Base-by-base conservation (phyloP, 2,113 vertebrate genomes). In the Catagonus wagneri region DNA sequence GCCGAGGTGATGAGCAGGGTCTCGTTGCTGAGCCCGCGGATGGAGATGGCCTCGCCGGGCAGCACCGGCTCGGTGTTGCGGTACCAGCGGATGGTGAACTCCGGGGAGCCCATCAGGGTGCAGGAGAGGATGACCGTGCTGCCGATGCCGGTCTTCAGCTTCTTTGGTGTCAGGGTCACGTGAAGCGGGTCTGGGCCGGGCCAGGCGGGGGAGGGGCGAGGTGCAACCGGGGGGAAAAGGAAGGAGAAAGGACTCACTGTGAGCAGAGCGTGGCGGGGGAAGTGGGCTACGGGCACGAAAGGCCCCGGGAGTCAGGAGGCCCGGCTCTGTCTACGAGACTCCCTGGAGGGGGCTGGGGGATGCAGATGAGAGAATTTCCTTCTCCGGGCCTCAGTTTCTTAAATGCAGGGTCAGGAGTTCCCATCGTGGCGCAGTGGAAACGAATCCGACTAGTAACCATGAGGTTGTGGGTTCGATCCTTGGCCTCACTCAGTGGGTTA, bases 71-170 rank as follows among this genome's bases (percentile, higher is more conserved):
- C 99, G 0, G 99, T 99, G 99, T 99, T 99, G 95, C 99, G 99
- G 98, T 99, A 99, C 99, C 99, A 99, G 97, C 98, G 99, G 98
- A 99, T 98, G 74, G 97, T 96, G 87, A 99, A 99, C 97, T 99
- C 99, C 0, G 99, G 99, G n/a, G 99, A 99, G 83, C 99, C 99
- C 74, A 99, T 99, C 68, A 99, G 99, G 12, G 99, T 98, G 61
- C 99, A 99, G 29, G 99, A 99, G 58, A 99, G 99, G 98, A 99
- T 99, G 96, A 99, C 99, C 0, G 99, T 99, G 98, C 99, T 99
- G 98, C 99, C 99, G 61, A 99, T 99, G 91, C 99, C 99, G 0
- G 99, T 99, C 98, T 99, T 99, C 97, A 99, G 99, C 98, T 99
- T 99, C 99, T 99, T 99, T 97, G 99, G 99, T 96, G 99, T 99